A percentile compares a stretch with the other conserved stretches of the same genome.
Evolutionary conservation across 2,888 invertebrate species (phyloP).

Genomic region (Teleogryllus oceanicus): DNA sequence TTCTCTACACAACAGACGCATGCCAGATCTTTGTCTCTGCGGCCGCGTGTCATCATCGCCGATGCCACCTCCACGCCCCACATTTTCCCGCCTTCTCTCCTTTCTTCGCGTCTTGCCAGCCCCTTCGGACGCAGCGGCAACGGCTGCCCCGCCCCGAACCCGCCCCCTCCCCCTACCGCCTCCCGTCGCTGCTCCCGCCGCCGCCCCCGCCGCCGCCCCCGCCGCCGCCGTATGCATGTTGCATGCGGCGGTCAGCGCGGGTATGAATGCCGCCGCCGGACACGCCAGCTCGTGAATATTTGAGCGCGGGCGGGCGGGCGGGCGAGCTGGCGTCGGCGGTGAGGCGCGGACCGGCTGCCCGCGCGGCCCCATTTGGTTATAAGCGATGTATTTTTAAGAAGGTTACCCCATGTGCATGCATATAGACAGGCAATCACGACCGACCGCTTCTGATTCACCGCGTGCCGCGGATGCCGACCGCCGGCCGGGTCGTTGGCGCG

Average conservation of each 20-base stretch:
- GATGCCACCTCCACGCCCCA: not conserved
- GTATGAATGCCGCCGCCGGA: not conserved
- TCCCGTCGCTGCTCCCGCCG: not conserved
- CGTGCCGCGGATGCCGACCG: not conserved
- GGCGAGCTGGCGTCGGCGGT: not conserved
- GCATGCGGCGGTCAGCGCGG: not conserved
- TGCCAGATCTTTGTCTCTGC: not conserved
- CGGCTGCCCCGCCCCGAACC: not conserved
- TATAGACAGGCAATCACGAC: conserved; percentile 18
- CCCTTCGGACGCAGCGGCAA: not conserved
- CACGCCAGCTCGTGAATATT: conserved; percentile 11
- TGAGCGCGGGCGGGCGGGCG: not conserved
- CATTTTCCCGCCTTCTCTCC: not conserved
- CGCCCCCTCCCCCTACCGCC: too few species aligned
- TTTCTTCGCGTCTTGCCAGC: not conserved
- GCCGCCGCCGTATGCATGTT: not conserved
- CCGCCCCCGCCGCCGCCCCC: not conserved
- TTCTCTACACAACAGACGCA: not conserved
- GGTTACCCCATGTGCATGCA: conserved; percentile 18
- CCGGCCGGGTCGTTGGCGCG: not conserved
- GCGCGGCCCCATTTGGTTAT: not conserved
- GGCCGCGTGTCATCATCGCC: not conserved
- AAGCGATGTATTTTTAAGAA: conserved; percentile 18
- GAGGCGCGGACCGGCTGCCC: not conserved
- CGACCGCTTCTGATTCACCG: not conserved